A percentile compares a stretch with the other conserved stretches of the same genome.
Conservation (phyloP, 2,888 invertebrate genomes). For the Schizaphis graminum region DNA sequence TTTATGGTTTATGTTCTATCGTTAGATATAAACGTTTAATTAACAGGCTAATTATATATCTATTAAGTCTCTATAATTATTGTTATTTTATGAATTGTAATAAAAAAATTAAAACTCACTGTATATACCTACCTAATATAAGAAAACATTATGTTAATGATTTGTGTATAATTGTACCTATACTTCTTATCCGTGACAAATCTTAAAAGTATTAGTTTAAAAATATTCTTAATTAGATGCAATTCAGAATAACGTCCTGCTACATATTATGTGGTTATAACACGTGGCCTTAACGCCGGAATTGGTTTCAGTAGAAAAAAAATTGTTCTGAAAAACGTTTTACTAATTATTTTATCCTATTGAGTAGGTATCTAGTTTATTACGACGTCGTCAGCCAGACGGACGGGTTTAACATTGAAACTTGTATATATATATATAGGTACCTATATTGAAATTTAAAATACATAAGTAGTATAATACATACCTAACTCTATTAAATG, state of each 20-base stretch:
- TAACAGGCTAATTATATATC: background rate
- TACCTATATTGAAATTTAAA: background rate
- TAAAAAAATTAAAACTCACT: background rate
- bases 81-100: background rate
- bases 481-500: background rate
- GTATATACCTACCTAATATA: background rate
- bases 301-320: constrained; percentile 28
- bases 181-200: constrained; percentile 52
- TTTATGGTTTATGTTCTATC: background rate
- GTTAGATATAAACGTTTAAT: background rate
- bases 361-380: constrained; percentile 16
- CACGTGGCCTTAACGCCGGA: background rate
- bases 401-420: constrained; percentile 21
- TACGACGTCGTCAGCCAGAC: constrained; percentile 32
- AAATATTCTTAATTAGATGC: constrained; percentile 36
- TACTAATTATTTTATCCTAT: constrained; percentile 52
- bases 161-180: constrained; percentile 32
- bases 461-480: background rate
- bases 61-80: constrained; percentile 1
- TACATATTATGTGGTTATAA: background rate
- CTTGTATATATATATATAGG: background rate
- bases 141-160: constrained; percentile 22
- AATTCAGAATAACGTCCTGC: constrained; percentile 4
- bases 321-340: constrained; percentile 30
- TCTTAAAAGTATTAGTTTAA: constrained; percentile 25